Percentiles rank a stretch among this genome's conserved stretches.
phyloP scores from a whole-genome alignment of 2,113 vertebrate species.

The Notechis scutatus region DNA sequence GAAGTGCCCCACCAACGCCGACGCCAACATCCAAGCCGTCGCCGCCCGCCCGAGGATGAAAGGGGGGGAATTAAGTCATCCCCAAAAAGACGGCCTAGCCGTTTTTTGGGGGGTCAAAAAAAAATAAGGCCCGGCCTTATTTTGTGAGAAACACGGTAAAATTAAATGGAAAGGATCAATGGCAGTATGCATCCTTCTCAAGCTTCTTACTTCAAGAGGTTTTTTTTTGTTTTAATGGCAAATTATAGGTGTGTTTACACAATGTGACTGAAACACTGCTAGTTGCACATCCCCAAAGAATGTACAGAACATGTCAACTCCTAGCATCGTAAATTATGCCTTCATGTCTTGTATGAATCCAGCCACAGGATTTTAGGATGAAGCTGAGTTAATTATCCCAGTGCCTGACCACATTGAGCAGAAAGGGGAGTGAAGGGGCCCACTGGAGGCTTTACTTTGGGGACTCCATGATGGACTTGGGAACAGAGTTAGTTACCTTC shows the following conservation, averaged over 20 bases:
- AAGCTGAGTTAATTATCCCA: neutral
- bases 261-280: neutral
- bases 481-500: slow-evolving; percentile 52
- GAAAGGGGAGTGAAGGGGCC: neutral
- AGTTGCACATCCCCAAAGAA: neutral
- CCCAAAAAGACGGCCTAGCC: no score
- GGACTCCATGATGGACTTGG: neutral
- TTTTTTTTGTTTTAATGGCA: neutral
- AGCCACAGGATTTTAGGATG: neutral
- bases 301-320: neutral
- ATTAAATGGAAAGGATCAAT: neutral
- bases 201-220: neutral
- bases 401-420: neutral
- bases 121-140: no score
- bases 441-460: neutral
- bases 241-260: neutral
- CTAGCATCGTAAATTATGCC: neutral
- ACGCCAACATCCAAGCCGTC: no score
- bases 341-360: neutral
- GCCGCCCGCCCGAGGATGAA: no score
- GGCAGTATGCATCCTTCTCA: neutral
- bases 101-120: no score
- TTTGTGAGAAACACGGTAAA: neutral
- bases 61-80: no score
- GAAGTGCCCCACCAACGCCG: no score